Evolutionary conservation across 2,888 invertebrate species (phyloP), one percentile per base, ranked within the genome.

Genomic region (Dryocosmus kuriphilus): DNA sequence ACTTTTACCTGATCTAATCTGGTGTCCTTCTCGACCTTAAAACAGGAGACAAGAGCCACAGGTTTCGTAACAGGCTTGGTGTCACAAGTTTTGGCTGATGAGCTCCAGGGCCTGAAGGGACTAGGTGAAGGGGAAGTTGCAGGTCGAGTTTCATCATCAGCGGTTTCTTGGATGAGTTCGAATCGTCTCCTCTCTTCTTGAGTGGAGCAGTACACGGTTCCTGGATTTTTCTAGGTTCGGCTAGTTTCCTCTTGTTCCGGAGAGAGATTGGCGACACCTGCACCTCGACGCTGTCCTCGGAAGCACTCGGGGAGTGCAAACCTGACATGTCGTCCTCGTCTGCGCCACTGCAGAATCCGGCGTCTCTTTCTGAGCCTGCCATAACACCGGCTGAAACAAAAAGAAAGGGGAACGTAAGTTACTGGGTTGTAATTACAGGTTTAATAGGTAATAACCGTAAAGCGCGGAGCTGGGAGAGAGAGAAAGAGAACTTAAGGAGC

Each of bases 281-380:
- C 4, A 94, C 94, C 87, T 95, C 94, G 9, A 94, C 93, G 77
- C 94, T 94, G 89, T 95, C 95, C 85, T 95, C 95, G 77, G 94
- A 94, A 77, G 93, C 93, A 14, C 94, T 94, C 35, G 94, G 94
- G n/a, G 94, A 94, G 80, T 93, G 93, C 8, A 94, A 89, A 7
- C 92, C 93, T 24, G 89, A 90, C 85, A 90, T 88, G 82, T 92
- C 91, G 84, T 92, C 91, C 86, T 96, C 96, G 84, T 95, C 96
- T 0, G 94, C 95, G 3, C 95, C 95, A 0, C 95, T 95, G 82
- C 95, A 95, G 90, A 96, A 95, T 73, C 95, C 96, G 6, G 95
- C 95, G 88, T 96, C 96, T 76, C 93, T 92, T 79, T 95, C 94
- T 76, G 93, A 89, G 67, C 89, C 90, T 38, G 92, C 90, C 92